A percentile compares a stretch with the other conserved stretches of the same genome.
These are phyloP conservation scores for Malurus elegans DNA, from an alignment of 2,113 vertebrate genomes.

Conservation along the genomic window DNA sequence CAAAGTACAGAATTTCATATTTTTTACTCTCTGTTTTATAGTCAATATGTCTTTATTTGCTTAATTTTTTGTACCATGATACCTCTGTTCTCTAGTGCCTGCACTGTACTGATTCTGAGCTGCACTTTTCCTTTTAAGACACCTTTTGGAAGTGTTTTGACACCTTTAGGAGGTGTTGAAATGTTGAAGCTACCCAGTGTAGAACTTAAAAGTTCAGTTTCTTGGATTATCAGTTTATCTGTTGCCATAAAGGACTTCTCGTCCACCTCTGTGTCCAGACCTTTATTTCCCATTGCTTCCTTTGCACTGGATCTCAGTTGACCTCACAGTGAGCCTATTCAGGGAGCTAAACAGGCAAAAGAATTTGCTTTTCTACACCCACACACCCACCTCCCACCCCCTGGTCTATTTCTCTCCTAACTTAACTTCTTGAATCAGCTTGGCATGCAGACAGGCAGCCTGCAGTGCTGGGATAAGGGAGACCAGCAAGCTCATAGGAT, in stretches of 20 bases:
- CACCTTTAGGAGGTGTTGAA: background rate
- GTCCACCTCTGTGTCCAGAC: background rate
- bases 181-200: background rate
- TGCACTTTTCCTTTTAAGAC: background rate
- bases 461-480: background rate
- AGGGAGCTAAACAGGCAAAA: background rate
- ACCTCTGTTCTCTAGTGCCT: background rate
- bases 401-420: background rate
- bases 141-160: background rate
- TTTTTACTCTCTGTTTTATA: background rate
- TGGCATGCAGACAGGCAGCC: background rate
- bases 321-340: background rate
- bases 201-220: background rate
- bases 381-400: background rate
- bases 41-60: background rate
- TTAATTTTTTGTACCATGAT: background rate
- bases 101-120: background rate
- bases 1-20: background rate
- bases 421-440: background rate
- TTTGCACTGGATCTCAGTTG: background rate
- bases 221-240: background rate
- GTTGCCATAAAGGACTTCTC: background rate
- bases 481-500: background rate
- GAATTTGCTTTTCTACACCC: background rate
- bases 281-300: background rate